Evolutionary conservation across 2,113 vertebrate species (phyloP).

Genomic region (Paedocypris sp.): DNA sequence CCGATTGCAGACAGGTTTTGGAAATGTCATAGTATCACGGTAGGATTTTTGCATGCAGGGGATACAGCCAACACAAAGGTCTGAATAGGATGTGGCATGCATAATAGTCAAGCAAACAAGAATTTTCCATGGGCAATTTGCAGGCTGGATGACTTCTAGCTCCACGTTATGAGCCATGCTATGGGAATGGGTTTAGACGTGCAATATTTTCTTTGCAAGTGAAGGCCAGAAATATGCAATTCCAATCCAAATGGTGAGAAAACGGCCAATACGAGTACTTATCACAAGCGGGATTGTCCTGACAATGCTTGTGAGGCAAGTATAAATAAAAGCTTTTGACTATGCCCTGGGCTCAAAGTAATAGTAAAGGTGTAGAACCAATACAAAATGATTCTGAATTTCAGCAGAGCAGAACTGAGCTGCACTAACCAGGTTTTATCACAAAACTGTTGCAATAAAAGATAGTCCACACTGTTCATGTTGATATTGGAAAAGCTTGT

Average conservation of each 20-base stretch:
- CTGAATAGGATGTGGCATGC: constrained; percentile 64
- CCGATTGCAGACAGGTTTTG: constrained; percentile 56
- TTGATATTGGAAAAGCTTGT: too few relatives aligned
- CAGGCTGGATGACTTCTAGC: constrained; percentile 57
- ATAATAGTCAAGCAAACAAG: constrained; percentile 65
- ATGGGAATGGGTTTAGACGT: constrained; percentile 50
- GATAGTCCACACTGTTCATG: too few relatives aligned
- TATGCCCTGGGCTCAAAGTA: constrained; percentile 1
- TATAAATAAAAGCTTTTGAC: constrained; percentile 6
- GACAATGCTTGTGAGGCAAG: constrained; percentile 17
- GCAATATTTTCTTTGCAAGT: constrained; percentile 50
- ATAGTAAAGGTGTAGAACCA: constrained; percentile 9
- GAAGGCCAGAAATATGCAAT: constrained; percentile 50
- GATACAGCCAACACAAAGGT: constrained; percentile 58
- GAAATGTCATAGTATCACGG: constrained; percentile 61
- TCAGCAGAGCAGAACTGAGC: not conserved
- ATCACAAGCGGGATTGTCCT: constrained; percentile 4
- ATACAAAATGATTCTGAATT: not conserved
- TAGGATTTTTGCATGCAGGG: constrained; percentile 61
- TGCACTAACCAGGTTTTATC: not conserved
- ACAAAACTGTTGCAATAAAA: too few relatives aligned
- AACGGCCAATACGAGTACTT: constrained; percentile 38
- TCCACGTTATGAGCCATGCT: constrained; percentile 53
- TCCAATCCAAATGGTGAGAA: constrained; percentile 52
- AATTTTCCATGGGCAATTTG: constrained; percentile 66